These are phyloP conservation scores for Actenoides lindsayi DNA, from an alignment of 2,113 vertebrate genomes.

Conservation along the genomic window DNA sequence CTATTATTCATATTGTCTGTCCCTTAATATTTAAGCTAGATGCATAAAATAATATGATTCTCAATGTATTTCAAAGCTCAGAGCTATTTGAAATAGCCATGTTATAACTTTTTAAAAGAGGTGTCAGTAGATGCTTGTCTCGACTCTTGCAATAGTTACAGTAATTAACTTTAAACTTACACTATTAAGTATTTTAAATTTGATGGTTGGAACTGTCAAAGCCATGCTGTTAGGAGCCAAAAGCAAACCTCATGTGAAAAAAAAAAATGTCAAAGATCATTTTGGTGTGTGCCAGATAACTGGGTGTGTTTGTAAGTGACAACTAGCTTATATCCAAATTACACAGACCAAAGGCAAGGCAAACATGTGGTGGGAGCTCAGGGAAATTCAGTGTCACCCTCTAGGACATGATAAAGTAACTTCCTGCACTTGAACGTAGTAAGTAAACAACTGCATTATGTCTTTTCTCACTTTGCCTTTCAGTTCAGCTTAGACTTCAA, in stretches of 20 bases:
- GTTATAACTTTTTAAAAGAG: background rate
- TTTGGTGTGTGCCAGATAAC: constrained; percentile 12
- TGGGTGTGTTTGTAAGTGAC: constrained; percentile 3
- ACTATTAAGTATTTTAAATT: constrained; percentile 12
- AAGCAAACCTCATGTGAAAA: background rate
- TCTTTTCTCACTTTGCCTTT: constrained; percentile 36
- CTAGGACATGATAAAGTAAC: background rate
- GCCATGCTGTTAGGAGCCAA: constrained; percentile 9
- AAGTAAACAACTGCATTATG: background rate
- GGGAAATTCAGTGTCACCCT: constrained; percentile 11
- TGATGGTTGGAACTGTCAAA: constrained; percentile 26
- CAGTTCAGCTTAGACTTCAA: background rate
- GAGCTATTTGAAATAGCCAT: background rate
- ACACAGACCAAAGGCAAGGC: background rate
- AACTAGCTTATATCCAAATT: constrained; percentile 22
- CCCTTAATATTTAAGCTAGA: background rate
- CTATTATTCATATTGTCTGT: background rate
- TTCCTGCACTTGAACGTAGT: background rate
- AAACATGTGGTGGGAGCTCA: background rate
- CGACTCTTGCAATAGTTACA: background rate
- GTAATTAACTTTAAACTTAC: constrained; percentile 1
- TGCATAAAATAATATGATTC: background rate
- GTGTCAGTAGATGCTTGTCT: background rate
- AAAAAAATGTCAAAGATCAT: background rate
- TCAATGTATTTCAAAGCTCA: background rate